Evolutionary conservation across 2,888 invertebrate genomes (phyloP).

Genomic region (Augiades crinisus): DNA sequence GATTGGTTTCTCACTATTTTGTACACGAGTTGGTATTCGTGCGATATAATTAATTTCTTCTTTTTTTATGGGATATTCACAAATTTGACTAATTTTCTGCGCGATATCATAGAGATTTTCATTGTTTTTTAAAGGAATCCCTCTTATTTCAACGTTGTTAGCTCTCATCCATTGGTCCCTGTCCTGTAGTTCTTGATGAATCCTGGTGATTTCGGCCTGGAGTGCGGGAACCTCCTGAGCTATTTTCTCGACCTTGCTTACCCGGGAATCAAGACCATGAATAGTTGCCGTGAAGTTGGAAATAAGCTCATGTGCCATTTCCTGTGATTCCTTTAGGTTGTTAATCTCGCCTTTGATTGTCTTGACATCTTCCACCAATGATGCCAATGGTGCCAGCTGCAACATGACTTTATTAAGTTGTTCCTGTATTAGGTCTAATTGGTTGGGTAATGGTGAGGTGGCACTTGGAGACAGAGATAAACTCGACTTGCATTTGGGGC

Average conservation of each 20-base stretch:
- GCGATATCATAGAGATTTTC: no score
- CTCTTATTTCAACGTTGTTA: no score
- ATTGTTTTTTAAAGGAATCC: no score
- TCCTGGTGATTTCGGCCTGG: constrained; percentile 13
- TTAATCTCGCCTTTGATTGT: constrained; percentile 27
- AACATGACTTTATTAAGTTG: not conserved
- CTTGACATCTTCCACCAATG: constrained; percentile 30
- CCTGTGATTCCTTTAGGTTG: constrained; percentile 23
- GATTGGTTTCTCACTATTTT: no score
- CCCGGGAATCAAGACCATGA: constrained; percentile 10
- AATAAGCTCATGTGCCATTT: constrained; percentile 23
- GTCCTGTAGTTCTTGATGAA: constrained; percentile 22
- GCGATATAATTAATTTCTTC: no score
- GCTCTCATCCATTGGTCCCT: constrained; percentile 30
- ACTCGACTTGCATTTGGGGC: constrained; percentile 18
- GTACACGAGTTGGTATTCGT: no score
- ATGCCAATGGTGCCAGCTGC: constrained; percentile 18
- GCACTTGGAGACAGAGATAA: constrained; percentile 22
- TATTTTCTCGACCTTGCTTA: constrained; percentile 18
- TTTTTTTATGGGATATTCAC: no score
- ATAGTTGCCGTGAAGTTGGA: constrained; percentile 17
- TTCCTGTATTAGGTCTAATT: not conserved
- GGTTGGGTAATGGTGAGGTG: not conserved
- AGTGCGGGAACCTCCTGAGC: constrained; percentile 18
- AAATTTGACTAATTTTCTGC: no score